phyloP scores from a whole-genome alignment of 2,113 vertebrate species.

The Neotragus moschatus region DNA sequence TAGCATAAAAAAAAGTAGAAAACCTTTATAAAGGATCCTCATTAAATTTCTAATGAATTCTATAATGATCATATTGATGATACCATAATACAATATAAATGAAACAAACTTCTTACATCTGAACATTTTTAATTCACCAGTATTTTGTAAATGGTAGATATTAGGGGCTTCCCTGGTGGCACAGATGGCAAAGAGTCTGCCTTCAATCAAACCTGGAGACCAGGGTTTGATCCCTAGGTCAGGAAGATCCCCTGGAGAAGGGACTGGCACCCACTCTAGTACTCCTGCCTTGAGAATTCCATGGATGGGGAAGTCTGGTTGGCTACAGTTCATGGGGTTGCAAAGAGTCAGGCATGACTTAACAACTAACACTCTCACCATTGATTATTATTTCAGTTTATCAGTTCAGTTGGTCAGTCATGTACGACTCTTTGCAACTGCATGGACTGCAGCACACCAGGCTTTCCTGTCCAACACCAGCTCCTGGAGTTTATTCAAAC shows the following conservation, averaged over 20 bases:
- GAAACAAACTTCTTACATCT: not conserved
- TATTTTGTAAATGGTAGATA: not conserved
- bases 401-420: not conserved
- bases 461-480: not conserved
- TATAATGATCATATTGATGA: not conserved
- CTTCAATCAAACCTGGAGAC: not conserved
- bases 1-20: not conserved
- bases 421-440: not conserved
- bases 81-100: not conserved
- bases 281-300: not conserved
- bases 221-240: not conserved
- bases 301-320: not conserved
- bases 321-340: not conserved
- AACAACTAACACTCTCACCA: not conserved
- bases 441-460: not conserved
- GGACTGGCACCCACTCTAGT: not conserved
- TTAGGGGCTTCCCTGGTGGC: not conserved
- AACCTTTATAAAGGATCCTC: not conserved
- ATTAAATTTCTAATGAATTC: conserved; percentile 19
- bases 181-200: not conserved
- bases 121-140: not conserved
- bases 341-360: not conserved
- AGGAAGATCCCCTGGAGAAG: not conserved
- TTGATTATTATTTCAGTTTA: not conserved
- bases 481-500: not conserved